These are phyloP conservation scores for Dasyurus viverrinus DNA, from an alignment of 2,113 vertebrate genomes.

Conservation along the genomic window DNA sequence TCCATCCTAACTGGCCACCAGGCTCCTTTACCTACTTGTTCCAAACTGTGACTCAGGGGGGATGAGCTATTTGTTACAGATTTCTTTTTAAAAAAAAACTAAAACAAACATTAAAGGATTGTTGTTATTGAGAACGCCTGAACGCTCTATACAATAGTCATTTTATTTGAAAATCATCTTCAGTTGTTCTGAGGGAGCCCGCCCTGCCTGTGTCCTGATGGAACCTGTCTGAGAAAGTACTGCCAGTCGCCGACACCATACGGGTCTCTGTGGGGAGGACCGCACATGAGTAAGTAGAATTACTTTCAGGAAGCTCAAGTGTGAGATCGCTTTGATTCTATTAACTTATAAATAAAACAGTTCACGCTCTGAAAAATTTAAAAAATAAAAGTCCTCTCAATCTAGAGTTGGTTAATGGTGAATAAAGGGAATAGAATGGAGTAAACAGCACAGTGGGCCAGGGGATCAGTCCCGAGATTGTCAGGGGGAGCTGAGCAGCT, in stretches of 20 bases:
- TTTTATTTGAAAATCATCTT: background rate
- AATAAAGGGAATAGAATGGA: background rate
- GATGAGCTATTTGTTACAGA: background rate
- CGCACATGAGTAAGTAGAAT: background rate
- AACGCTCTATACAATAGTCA: background rate
- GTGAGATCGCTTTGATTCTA: background rate
- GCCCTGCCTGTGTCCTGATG: background rate
- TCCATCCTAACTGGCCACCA: background rate
- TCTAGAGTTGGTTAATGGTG: background rate
- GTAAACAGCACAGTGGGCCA: background rate
- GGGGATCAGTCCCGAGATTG: background rate
- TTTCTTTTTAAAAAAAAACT: background rate
- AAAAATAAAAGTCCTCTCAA: background rate
- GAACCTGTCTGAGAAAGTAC: background rate
- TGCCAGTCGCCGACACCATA: background rate
- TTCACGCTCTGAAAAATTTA: background rate
- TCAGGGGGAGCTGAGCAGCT: background rate
- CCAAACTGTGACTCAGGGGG: background rate
- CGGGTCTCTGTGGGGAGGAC: too few relatives aligned
- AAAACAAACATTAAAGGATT: background rate
- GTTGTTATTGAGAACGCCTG: background rate
- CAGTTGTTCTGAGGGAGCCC: background rate
- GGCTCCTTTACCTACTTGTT: background rate
- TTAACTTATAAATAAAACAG: background rate
- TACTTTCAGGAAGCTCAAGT: background rate